These are phyloP conservation scores for Dioctria rufipes DNA, from an alignment of 2,888 invertebrate genomes.

Conservation along the genomic window DNA sequence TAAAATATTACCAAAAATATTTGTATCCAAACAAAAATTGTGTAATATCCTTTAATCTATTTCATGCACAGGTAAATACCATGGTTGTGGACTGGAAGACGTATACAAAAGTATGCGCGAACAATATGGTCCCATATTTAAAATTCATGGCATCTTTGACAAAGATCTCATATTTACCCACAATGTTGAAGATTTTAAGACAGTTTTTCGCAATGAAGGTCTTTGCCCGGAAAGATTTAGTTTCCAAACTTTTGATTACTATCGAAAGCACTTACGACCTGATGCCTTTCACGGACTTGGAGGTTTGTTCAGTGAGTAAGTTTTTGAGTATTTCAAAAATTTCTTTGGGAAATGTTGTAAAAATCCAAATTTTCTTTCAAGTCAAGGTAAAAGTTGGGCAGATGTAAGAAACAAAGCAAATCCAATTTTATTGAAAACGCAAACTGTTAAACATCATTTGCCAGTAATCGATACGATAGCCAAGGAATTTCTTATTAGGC, in stretches of 20 bases:
- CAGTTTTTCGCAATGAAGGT: slow-evolving; percentile 60
- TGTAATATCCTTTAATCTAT: too few relatives aligned
- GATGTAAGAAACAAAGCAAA: too few relatives aligned
- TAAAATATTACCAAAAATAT: too few relatives aligned
- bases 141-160: slow-evolving; percentile 41
- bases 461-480: too few relatives aligned
- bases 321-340: neutral
- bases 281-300: slow-evolving; percentile 61
- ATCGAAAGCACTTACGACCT: slow-evolving; percentile 7
- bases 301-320: slow-evolving; percentile 64
- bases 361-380: too few relatives aligned
- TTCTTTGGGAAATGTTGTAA: too few relatives aligned
- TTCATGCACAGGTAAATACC: too few relatives aligned
- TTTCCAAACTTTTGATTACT: slow-evolving; percentile 51
- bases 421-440: too few relatives aligned
- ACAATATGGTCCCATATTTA: slow-evolving; percentile 49
- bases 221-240: slow-evolving; percentile 35
- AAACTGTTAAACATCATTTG: too few relatives aligned
- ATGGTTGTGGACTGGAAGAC: neutral
- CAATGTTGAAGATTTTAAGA: slow-evolving; percentile 48
- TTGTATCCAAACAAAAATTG: too few relatives aligned
- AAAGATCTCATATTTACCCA: slow-evolving; percentile 30
- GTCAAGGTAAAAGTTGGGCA: too few relatives aligned
- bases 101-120: slow-evolving; percentile 14
- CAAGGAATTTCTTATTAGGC: too few relatives aligned